A percentile compares a stretch with the other conserved stretches of the same genome.
Conservation (phyloP, 2,113 vertebrate genomes). For the Myotis yumanensis region DNA sequence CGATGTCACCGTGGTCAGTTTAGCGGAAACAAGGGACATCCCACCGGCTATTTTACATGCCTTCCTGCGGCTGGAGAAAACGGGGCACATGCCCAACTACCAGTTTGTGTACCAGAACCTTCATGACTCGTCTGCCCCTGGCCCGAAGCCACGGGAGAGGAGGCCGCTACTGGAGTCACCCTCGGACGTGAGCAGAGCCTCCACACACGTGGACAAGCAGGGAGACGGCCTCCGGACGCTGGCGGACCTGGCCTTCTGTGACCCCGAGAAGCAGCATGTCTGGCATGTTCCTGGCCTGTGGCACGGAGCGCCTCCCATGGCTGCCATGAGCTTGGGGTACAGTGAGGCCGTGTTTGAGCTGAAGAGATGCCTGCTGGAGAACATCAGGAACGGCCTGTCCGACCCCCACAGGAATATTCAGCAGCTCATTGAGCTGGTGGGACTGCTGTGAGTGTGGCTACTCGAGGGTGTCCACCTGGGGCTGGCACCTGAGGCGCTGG, state of each 20-base stretch:
- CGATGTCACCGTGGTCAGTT: conserved; percentile 85
- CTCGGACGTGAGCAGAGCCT: conserved; percentile 81
- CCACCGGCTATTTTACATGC: conserved; percentile 85
- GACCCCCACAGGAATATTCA: conserved; percentile 72
- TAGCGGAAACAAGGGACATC: conserved; percentile 83
- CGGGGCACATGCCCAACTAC: conserved; percentile 85
- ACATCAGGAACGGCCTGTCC: conserved; percentile 71
- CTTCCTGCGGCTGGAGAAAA: conserved; percentile 84
- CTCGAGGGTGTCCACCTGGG: background rate
- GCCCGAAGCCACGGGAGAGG: conserved; percentile 83
- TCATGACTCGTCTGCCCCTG: conserved; percentile 80
- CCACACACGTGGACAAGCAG: conserved; percentile 84
- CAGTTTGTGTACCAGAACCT: conserved; percentile 88
- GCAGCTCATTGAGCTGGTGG: conserved; percentile 78
- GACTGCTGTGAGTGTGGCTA: conserved; percentile 69
- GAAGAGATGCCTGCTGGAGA: conserved; percentile 79
- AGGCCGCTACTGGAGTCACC: conserved; percentile 81
- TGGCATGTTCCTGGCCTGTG: conserved; percentile 81
- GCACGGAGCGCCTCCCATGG: conserved; percentile 80
- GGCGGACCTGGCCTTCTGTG: conserved; percentile 59
- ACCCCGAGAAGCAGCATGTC: conserved; percentile 68
- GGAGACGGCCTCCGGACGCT: conserved; percentile 49
- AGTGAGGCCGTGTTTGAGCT: conserved; percentile 79
- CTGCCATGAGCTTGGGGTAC: conserved; percentile 78
- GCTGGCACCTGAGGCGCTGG: background rate